phyloP scores from a whole-genome alignment of 2,113 vertebrate genomes.

The Ophiodon elongatus region DNA sequence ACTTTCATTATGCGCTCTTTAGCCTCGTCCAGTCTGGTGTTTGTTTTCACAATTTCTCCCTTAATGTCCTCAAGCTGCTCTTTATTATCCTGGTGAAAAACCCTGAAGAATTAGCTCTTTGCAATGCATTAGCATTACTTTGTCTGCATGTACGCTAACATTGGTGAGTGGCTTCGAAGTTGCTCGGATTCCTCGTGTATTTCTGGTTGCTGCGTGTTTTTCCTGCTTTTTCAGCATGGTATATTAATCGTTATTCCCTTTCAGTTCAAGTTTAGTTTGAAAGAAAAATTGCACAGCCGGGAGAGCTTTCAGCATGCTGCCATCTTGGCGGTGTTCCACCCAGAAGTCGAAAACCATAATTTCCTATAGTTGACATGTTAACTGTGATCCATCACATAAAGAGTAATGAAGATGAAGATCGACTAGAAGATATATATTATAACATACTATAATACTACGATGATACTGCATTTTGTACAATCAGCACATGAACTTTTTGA shows the following conservation, averaged over 20 bases:
- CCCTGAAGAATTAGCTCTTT: not conserved
- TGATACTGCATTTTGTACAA: not conserved
- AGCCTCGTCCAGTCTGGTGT: not conserved
- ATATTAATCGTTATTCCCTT: not conserved
- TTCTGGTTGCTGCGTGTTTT: not conserved
- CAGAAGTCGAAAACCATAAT: no score
- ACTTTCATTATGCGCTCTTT: not conserved
- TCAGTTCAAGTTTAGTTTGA: no score
- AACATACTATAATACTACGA: not conserved
- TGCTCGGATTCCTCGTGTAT: no score
- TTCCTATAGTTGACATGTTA: not conserved
- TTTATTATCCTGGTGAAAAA: not conserved
- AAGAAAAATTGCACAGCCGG: no score
- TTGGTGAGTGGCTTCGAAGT: no score
- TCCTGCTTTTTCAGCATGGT: not conserved
- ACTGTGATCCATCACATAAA: not conserved
- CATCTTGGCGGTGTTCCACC: no score
- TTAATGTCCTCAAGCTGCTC: not conserved
- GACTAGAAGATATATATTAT: not conserved
- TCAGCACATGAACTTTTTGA: not conserved
- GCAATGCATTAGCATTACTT: not conserved
- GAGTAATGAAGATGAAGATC: not conserved
- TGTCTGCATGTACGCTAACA: not conserved
- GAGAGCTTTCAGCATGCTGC: no score
- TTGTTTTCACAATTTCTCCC: not conserved